Evolutionary conservation across 2,797 vertebrate genomes (phyloP).

Genomic region (Coluber constrictor): DNA sequence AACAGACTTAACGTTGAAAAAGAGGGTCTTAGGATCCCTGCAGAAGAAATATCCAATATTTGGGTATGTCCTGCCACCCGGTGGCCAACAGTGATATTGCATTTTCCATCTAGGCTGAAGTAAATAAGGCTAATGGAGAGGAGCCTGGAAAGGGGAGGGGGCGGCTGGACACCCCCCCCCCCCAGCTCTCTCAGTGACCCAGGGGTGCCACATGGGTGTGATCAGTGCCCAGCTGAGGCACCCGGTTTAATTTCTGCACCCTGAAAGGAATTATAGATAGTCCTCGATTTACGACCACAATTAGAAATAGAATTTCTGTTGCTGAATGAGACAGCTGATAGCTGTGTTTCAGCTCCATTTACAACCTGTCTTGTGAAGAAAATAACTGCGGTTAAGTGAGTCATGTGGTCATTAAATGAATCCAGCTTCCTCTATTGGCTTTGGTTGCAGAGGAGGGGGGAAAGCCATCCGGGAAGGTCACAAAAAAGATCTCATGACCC

Average conservation of each 20-base stretch:
- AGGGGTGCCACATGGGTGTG: not conserved
- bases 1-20: not conserved
- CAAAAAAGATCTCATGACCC: not conserved
- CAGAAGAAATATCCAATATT: rapidly evolving
- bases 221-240: too few species aligned
- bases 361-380: not conserved
- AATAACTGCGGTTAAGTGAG: not conserved
- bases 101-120: not conserved
- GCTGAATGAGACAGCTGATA: not conserved
- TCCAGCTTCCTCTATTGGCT: too few species aligned
- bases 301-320: rapidly evolving
- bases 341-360: rapidly evolving
- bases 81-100: not conserved
- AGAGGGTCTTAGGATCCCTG: not conserved
- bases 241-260: not conserved
- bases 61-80: not conserved
- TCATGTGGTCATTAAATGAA: not conserved
- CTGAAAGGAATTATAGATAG: not conserved
- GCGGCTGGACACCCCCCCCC: rapidly evolving
- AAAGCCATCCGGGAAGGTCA: not conserved
- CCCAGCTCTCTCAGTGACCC: not conserved
- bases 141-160: not conserved
- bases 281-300: not conserved
- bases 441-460: too few species aligned
- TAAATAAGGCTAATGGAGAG: not conserved